Conservation (phyloP, 2,113 vertebrate genomes). For the Lophotis ruficrista region DNA sequence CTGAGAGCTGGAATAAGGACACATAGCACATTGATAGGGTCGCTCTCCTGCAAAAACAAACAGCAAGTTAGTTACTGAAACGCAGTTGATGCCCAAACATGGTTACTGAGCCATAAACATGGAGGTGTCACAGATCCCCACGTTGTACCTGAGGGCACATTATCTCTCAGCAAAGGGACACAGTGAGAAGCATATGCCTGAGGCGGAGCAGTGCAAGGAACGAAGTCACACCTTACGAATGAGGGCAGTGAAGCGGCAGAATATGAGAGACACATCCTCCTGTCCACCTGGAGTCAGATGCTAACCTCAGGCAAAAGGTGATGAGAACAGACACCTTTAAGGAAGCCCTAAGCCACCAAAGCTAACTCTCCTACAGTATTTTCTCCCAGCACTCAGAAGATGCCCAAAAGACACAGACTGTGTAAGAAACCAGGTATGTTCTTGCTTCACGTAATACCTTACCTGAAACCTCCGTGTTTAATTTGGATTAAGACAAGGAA, state of each 20-base stretch:
- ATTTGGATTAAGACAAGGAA: not conserved
- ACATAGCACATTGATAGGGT: slow-evolving; percentile 93
- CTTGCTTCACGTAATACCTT: not conserved
- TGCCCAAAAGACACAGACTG: not conserved
- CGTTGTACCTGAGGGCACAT: not conserved
- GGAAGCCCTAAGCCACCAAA: not conserved
- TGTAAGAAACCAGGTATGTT: not conserved
- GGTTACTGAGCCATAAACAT: not conserved
- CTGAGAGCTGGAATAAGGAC: slow-evolving; percentile 97
- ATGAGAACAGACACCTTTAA: not conserved
- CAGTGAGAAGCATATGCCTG: accelerated
- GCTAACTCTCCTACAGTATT: not conserved
- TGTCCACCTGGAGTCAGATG: not conserved
- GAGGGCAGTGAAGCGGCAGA: not conserved
- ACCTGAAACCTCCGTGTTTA: not conserved
- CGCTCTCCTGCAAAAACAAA: slow-evolving; percentile 86
- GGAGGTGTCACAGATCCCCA: not conserved
- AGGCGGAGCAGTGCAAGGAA: accelerated
- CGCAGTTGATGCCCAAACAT: not conserved
- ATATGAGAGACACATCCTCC: not conserved
- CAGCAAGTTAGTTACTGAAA: not conserved
- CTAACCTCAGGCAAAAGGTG: not conserved
- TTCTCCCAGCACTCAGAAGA: not conserved
- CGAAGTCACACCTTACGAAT: not conserved
- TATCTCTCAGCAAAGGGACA: not conserved